Percentiles rank a stretch among this genome's conserved stretches.
Conservation (phyloP, 1,140 invertebrate species). For the Zaprionus kolodkinae region DNA sequence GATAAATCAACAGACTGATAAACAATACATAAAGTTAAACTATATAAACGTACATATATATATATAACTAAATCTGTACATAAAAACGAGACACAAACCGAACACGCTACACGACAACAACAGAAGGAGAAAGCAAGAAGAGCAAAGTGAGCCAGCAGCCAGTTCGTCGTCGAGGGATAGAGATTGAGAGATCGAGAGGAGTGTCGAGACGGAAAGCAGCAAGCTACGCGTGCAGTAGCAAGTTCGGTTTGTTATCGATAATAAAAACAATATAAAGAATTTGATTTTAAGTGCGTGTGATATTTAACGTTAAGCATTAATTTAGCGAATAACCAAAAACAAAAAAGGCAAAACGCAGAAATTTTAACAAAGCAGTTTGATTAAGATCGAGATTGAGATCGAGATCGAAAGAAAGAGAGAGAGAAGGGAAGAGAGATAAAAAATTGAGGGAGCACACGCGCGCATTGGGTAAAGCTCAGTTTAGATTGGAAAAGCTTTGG, state of each 20-base stretch:
- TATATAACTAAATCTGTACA: slow-evolving; percentile 77
- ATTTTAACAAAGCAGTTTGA: slow-evolving; percentile 55
- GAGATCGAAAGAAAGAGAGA: slow-evolving; percentile 5
- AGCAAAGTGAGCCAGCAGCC: slow-evolving; percentile 44
- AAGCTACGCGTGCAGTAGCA: slow-evolving; percentile 34
- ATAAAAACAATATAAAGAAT: slow-evolving; percentile 37
- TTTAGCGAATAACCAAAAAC: slow-evolving; percentile 81
- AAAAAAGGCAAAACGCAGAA: slow-evolving; percentile 74
- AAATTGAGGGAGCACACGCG: background rate
- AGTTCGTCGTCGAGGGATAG: slow-evolving; percentile 25
- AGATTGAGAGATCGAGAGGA: slow-evolving; percentile 26
- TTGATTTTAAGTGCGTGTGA: slow-evolving; percentile 84
- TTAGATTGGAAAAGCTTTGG: slow-evolving; percentile 22
- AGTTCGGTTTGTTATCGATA: slow-evolving; percentile 75
- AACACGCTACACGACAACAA: slow-evolving; percentile 35
- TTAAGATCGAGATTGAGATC: background rate
- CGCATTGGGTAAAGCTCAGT: slow-evolving; percentile 20
- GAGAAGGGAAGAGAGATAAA: slow-evolving; percentile 8
- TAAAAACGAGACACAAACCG: slow-evolving; percentile 65
- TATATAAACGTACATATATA: slow-evolving; percentile 55
- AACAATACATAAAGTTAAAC: slow-evolving; percentile 80
- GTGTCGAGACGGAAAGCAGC: slow-evolving; percentile 34
- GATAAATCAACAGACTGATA: slow-evolving; percentile 84
- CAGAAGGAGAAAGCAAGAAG: slow-evolving; percentile 19
- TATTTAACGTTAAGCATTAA: slow-evolving; percentile 84